phyloP scores from a whole-genome alignment of 2,113 vertebrate genomes.

The Passer domesticus region DNA sequence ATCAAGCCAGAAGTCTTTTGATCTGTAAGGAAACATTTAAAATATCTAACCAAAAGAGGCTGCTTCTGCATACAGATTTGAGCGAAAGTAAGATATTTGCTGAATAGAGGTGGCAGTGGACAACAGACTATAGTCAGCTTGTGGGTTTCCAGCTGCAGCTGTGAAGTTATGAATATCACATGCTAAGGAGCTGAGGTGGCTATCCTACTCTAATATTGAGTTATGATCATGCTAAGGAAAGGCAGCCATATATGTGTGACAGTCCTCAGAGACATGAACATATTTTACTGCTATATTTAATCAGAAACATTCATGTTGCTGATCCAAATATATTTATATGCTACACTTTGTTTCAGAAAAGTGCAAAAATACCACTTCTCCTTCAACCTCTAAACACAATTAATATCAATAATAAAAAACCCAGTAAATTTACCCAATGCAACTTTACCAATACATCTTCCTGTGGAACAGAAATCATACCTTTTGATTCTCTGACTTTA shows the following conservation, averaged over 20 bases:
- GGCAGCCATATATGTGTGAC: background rate
- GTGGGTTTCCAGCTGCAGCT: background rate
- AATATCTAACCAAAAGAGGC: background rate
- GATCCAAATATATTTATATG: background rate
- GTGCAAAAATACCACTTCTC: background rate
- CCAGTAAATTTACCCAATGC: background rate
- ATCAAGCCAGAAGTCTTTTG: background rate
- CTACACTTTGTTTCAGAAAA: background rate
- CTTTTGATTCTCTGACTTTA: background rate
- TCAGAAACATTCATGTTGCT: background rate
- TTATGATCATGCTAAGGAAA: background rate
- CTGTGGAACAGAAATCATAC: background rate
- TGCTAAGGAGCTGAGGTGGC: background rate
- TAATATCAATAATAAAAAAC: background rate
- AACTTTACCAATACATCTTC: background rate
- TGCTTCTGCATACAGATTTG: background rate
- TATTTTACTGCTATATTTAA: background rate
- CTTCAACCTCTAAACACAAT: background rate
- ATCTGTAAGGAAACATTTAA: background rate
- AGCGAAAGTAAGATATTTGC: background rate
- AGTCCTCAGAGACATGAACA: background rate
- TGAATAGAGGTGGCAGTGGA: background rate
- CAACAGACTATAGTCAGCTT: background rate
- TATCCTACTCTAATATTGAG: background rate
- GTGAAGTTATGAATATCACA: background rate